Base-by-base conservation (phyloP, 2,797 vertebrate species). In the Sternotherus odoratus region DNA sequence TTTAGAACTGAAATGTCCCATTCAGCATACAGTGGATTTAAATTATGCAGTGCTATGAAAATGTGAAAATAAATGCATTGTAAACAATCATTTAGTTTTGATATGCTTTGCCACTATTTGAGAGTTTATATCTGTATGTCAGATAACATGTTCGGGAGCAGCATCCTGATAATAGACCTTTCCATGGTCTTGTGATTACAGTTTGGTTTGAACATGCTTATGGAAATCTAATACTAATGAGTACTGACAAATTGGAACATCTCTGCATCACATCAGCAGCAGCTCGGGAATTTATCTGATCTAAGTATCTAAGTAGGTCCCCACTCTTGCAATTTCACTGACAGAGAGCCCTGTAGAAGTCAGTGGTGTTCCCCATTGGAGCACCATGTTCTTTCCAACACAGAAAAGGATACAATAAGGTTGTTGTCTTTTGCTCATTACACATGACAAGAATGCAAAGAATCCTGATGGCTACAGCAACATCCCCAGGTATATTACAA, bases 201-300 rank as follows among this genome's bases (percentile, higher is more conserved):
- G 56, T 72, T 75, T 79, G 23, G 3, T 17, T 77, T 83, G 28
- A 57, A 79, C 10, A 15, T 0, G 1, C 1, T 48, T 10, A 9
- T 57, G 21, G 49, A 92, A 87, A 85, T 91, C 33, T 79, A 94
- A 33, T 74, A 46, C 33, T 81, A 80, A 95, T 33, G 24, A 87
- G 30, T 21, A 53, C n/a, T 28, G 66, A 85, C 30, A 75, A 16
- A 77, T 83, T 10, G 82, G 9, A 85, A 63, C 6, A 75, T 9
- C 51, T 3, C 2, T 77, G 83, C 79, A 8, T 79, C n/a, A 74
- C 36, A 23, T 54, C 12, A n/a, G 66, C 10, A 51, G 4, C 10
- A 74, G 11, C 39, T 83, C 72, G 88, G 8, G 5, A 77, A 39
- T 69, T 24, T 69, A 1, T 87, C 19, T 75, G 30, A 78, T 10